Percentiles rank a stretch among this genome's conserved stretches.
Conservation (phyloP, 2,888 invertebrate genomes). For the Agrotis segetum region DNA sequence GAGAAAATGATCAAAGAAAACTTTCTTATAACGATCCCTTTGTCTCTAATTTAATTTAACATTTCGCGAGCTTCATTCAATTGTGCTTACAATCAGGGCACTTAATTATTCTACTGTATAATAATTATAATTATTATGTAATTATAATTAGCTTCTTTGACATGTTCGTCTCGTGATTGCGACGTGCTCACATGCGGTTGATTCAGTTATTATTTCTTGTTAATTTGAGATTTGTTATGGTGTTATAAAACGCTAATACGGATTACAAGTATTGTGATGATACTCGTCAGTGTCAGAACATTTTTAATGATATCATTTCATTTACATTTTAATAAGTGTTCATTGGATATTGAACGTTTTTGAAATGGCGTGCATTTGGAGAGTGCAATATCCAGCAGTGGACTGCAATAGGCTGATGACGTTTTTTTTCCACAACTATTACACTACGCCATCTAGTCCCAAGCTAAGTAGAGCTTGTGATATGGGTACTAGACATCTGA, state of each 20-base stretch:
- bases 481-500: too few relatives aligned
- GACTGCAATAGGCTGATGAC: too few relatives aligned
- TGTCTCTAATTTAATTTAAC: constrained; percentile 50
- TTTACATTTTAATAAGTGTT: constrained; percentile 20
- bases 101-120: constrained; percentile 25
- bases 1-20: constrained; percentile 56
- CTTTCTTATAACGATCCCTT: constrained; percentile 35
- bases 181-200: constrained; percentile 23
- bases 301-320: constrained; percentile 5
- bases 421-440: too few relatives aligned
- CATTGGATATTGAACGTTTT: not conserved
- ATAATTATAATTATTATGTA: constrained; percentile 15
- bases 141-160: constrained; percentile 39
- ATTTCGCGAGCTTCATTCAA: constrained; percentile 36
- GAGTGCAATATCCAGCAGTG: too few relatives aligned
- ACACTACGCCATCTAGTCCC: too few relatives aligned
- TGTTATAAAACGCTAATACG: constrained; percentile 39
- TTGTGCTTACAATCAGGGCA: constrained; percentile 27
- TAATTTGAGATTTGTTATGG: constrained; percentile 35
- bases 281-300: not conserved
- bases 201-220: constrained; percentile 18
- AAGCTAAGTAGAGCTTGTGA: too few relatives aligned
- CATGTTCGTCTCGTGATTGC: constrained; percentile 23
- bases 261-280: constrained; percentile 4
- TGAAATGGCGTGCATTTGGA: too few relatives aligned